These are phyloP conservation scores for Chalcosyrphus nemorum DNA, from an alignment of 2,888 invertebrate genomes.

Conservation along the genomic window DNA sequence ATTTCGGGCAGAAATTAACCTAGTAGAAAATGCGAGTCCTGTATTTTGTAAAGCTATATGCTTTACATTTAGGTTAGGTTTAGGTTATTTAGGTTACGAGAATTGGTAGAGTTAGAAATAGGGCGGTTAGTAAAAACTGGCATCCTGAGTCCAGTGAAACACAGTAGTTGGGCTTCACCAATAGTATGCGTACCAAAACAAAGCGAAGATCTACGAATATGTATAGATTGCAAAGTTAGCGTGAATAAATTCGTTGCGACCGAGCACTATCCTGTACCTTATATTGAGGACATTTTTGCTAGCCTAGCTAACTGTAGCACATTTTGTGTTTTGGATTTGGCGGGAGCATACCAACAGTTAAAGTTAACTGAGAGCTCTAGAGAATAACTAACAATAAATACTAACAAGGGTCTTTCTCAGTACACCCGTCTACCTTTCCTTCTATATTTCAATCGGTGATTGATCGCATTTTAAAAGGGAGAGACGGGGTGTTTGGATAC, in stretches of 20 bases:
- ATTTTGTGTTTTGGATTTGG: constrained; percentile 4
- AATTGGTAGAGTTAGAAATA: constrained; percentile 73
- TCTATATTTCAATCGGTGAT: constrained; percentile 37
- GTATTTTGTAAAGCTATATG: constrained; percentile 73
- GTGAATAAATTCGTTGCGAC: constrained; percentile 50
- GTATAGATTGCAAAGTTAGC: constrained; percentile 76
- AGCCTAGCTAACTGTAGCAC: not conserved
- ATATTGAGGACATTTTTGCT: constrained; percentile 8
- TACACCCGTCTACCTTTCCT: constrained; percentile 67
- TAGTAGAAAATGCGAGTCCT: not conserved
- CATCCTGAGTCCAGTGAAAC: constrained; percentile 72
- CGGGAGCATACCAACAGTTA: constrained; percentile 73
- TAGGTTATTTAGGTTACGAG: constrained; percentile 73
- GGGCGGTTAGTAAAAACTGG: constrained; percentile 60
- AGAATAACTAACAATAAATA: constrained; percentile 75
- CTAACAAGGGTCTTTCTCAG: constrained; percentile 54
- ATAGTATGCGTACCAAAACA: constrained; percentile 76
- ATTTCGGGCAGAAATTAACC: not conserved
- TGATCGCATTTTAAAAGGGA: not conserved
- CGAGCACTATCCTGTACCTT: constrained; percentile 75
- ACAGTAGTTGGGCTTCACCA: constrained; percentile 75
- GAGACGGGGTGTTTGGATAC: constrained; percentile 5
- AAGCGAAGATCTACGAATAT: constrained; percentile 72
- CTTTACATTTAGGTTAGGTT: too few species aligned
- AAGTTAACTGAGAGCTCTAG: constrained; percentile 63